These are phyloP conservation scores for human (Homo sapiens) DNA, from an alignment of 2,113 vertebrate genomes.

Conservation along the genomic window DNA sequence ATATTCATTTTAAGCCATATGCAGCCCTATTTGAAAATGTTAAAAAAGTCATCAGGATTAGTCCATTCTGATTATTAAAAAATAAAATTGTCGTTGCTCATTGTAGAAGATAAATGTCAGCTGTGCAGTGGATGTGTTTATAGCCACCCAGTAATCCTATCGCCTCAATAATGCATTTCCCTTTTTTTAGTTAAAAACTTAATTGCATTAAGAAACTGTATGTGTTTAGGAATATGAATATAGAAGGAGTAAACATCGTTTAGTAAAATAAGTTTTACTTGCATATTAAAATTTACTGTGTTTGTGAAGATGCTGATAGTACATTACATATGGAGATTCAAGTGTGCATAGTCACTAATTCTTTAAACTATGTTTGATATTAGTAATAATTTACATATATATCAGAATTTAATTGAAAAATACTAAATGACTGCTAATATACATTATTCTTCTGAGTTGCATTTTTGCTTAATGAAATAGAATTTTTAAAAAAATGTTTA, in stretches of 20 bases:
- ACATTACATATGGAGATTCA: neutral
- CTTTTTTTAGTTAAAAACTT: neutral
- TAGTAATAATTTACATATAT: neutral
- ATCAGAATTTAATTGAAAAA: neutral
- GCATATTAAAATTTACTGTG: neutral
- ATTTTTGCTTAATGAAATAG: neutral
- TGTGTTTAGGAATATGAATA: neutral
- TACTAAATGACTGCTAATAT: neutral
- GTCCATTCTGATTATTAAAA: neutral
- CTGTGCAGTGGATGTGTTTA: neutral
- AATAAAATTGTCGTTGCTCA: neutral
- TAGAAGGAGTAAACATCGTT: neutral
- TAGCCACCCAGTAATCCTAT: neutral
- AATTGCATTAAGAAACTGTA: neutral
- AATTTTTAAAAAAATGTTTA: neutral
- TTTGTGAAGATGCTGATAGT: neutral
- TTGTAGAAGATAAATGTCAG: neutral
- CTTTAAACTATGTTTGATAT: neutral
- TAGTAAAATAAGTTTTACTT: neutral
- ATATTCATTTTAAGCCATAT: neutral
- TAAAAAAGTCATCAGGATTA: neutral
- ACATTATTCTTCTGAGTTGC: neutral
- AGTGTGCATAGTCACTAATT: neutral
- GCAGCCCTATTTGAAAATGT: neutral
- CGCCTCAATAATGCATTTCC: neutral